phyloP scores from a whole-genome alignment of 2,888 invertebrate genomes.

The Torymus texanus region DNA sequence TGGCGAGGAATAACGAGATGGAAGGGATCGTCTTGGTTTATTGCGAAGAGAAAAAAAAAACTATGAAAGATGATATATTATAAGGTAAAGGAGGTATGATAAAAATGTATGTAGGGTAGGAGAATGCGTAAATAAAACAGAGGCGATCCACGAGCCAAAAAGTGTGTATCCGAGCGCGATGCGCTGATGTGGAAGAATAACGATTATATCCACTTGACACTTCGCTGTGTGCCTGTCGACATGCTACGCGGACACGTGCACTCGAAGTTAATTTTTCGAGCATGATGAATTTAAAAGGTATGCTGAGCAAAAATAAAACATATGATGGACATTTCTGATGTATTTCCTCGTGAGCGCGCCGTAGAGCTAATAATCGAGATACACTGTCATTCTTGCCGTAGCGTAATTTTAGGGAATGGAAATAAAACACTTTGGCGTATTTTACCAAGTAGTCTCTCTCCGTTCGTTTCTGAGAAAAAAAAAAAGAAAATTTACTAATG shows the following conservation, averaged over 20 bases:
- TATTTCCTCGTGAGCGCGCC: slow-evolving; percentile 39
- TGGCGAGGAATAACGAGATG: too few species aligned
- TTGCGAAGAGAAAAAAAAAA: too few species aligned
- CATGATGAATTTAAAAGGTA: neutral
- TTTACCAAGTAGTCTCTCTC: slow-evolving; percentile 62
- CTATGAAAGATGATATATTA: neutral
- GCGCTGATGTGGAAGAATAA: slow-evolving; percentile 5
- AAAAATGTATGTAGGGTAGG: slow-evolving; percentile 1
- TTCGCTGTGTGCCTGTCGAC: slow-evolving; percentile 27
- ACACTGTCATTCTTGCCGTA: slow-evolving; percentile 45
- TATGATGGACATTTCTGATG: slow-evolving; percentile 5
- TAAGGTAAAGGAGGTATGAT: neutral
- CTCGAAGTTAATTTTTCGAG: slow-evolving; percentile 5
- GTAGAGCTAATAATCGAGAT: slow-evolving; percentile 46
- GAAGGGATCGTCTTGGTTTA: too few species aligned
- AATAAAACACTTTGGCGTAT: slow-evolving; percentile 65
- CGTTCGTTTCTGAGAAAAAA: slow-evolving; percentile 63
- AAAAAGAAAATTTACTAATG: slow-evolving; percentile 34
- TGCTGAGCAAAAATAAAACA: slow-evolving; percentile 26
- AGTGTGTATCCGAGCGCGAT: slow-evolving; percentile 24
- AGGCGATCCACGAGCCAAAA: slow-evolving; percentile 20
- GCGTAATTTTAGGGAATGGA: slow-evolving; percentile 23
- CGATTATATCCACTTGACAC: slow-evolving; percentile 4
- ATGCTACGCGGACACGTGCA: slow-evolving; percentile 1
- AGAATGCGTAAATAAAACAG: neutral